Conservation (phyloP, 2,888 invertebrate genomes). For the Drosophila niveifrons region DNA sequence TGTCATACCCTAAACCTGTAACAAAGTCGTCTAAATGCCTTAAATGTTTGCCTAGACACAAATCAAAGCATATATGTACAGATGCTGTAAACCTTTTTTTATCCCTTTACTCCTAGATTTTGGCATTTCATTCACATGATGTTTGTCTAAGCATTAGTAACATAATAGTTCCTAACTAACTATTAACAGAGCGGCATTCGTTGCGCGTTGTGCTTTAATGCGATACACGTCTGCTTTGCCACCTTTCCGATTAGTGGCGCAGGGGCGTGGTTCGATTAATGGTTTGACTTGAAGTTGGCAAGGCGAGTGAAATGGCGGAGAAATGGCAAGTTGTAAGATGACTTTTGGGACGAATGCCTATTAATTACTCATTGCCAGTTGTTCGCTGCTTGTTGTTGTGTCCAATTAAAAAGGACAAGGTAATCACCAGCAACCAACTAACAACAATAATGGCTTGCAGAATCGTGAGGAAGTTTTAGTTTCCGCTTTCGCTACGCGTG, state of each 20-base stretch:
- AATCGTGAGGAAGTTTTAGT: conserved; percentile 21
- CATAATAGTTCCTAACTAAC: conserved; percentile 54
- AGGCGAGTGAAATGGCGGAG: background rate
- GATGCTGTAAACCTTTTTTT: background rate
- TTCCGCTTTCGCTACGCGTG: conserved; percentile 2
- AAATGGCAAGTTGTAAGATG: background rate
- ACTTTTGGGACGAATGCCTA: conserved; percentile 24
- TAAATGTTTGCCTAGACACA: background rate
- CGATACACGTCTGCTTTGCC: conserved; percentile 20
- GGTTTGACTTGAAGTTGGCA: conserved; percentile 10
- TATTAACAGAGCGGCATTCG: conserved; percentile 23
- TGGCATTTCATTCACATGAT: conserved; percentile 2
- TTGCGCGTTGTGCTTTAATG: conserved; percentile 17
- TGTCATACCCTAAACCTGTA: background rate
- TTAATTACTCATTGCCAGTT: conserved; percentile 43
- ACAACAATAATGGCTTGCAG: conserved; percentile 13
- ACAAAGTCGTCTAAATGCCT: background rate
- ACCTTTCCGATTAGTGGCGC: conserved; percentile 22
- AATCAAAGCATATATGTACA: background rate
- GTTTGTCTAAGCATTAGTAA: conserved; percentile 35
- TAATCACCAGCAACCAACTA: conserved; percentile 34
- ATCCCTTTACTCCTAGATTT: background rate
- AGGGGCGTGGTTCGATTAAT: conserved; percentile 27
- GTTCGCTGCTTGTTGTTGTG: conserved; percentile 27
- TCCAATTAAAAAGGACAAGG: conserved; percentile 43